phyloP scores from a whole-genome alignment of 1,140 invertebrate genomes.

The Eurytemora carolleeae region DNA sequence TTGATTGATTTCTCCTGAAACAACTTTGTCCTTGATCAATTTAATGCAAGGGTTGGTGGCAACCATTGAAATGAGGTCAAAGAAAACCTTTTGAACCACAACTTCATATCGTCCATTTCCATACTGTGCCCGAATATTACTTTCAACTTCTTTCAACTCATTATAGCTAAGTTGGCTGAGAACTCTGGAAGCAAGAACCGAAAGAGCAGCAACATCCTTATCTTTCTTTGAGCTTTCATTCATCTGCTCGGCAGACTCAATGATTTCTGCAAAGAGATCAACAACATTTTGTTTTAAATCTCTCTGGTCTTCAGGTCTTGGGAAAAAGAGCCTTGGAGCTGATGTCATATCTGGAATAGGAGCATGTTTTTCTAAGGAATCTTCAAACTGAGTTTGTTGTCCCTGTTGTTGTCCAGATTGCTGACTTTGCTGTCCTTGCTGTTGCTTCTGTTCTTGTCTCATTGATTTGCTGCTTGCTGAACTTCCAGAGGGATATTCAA shows the following conservation, averaged over 20 bases:
- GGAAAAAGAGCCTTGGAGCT: not conserved
- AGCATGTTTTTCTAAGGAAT: not conserved
- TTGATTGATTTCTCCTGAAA: constrained; percentile 18
- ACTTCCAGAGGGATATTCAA: constrained; percentile 3
- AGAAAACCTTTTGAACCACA: constrained; percentile 23
- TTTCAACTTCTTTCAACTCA: constrained; percentile 10
- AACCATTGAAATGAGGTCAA: constrained; percentile 38
- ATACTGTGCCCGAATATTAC: not conserved
- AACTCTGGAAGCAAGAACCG: not conserved
- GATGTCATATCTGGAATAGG: not conserved
- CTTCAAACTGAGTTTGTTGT: not conserved
- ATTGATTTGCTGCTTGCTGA: not conserved
- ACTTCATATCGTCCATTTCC: not conserved
- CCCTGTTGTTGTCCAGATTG: not conserved
- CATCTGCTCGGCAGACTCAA: not conserved
- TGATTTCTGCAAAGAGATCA: not conserved
- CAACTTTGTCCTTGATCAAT: constrained; percentile 37
- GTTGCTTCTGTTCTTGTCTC: not conserved
- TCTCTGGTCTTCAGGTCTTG: not conserved
- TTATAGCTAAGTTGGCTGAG: constrained; percentile 1
- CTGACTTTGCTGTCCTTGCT: not conserved
- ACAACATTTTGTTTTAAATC: not conserved
- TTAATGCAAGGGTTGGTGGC: constrained; percentile 42
- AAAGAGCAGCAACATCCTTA: constrained; percentile 5
- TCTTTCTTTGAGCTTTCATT: not conserved